Evolutionary conservation across 35 echinoderm and acorn worm genomes (phyloP), one percentile per base, ranked within the genome.

Genomic region (Heliocidaris tuberculata): DNA sequence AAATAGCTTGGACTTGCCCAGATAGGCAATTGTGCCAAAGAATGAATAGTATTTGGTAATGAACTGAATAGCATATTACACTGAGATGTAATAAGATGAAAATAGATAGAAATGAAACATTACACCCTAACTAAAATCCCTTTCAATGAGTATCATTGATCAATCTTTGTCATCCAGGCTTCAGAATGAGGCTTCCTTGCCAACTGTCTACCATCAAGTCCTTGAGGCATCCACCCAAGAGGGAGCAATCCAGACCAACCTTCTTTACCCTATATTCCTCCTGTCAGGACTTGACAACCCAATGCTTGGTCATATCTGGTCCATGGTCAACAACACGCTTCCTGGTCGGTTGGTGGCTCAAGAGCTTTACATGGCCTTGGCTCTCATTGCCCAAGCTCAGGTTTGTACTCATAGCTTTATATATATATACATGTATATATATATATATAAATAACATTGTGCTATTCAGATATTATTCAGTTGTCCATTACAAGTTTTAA

Each of bases 121-220:
- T 5, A 30, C n/a, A 42, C 0, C 35, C 35, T 42, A 42, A 42
- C 35, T n/a, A n/a, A n/a, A n/a, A 42, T 1, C 86, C 13, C 47
- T 13, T 49, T 86, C 86, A 13, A 50, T 96, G 10, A 48, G 78
- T 60, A 88, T 92, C 59, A 49, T 30, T 95, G 1, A 31, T 78
- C 27, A n/a, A 78, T n/a, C 19, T 78, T 78, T n/a, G 27, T 78
- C 21, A 78, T 85, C 29, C 94, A 99, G 98, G 98, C 97, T 97
- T 49, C 52, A 78, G 52, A 99, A 99, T 95, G 97, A 96, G 88
- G 7, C 95, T 9, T 85, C 48, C 31, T 50, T 99, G 31, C 98
- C 98, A 29, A 47, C 97, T 5, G 48, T 99, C 16, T 99, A 99
- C 60, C 95, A 93, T 24, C 98, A 99, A 94, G 98, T 99, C 27